These are phyloP conservation scores for Onychomys torridus DNA, from an alignment of 2,797 vertebrate species.

Conservation along the genomic window DNA sequence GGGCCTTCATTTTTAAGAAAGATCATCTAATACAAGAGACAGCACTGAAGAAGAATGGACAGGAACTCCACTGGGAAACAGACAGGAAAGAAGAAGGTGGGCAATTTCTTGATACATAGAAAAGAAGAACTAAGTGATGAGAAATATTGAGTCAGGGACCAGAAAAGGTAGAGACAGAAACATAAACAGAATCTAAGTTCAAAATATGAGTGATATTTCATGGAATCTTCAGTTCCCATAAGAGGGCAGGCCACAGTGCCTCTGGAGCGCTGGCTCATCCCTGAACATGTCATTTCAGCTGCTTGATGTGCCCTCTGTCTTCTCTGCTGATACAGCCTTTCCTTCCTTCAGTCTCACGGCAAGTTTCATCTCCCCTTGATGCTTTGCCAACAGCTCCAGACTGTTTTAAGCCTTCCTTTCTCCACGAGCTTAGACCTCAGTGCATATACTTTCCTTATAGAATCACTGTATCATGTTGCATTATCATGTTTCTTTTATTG, in stretches of 20 bases:
- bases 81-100: background rate
- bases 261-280: background rate
- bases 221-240: background rate
- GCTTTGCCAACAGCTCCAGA: background rate
- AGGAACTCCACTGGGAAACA: background rate
- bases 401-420: background rate
- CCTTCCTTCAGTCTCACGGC: background rate
- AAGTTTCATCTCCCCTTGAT: background rate
- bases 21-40: background rate
- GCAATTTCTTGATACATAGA: slow-evolving; percentile 2
- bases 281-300: background rate
- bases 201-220: background rate
- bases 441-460: background rate
- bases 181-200: background rate
- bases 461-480: background rate
- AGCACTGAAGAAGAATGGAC: slow-evolving; percentile 6
- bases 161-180: slow-evolving; percentile 3
- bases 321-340: background rate
- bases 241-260: background rate
- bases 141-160: background rate
- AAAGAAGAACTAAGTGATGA: background rate
- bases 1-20: background rate
- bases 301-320: background rate
- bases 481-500: background rate
- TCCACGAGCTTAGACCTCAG: background rate